A percentile compares a stretch with the other conserved stretches of the same genome.
Evolutionary conservation across 2,113 vertebrate genomes (phyloP).

Genomic region (Lophotis ruficrista): DNA sequence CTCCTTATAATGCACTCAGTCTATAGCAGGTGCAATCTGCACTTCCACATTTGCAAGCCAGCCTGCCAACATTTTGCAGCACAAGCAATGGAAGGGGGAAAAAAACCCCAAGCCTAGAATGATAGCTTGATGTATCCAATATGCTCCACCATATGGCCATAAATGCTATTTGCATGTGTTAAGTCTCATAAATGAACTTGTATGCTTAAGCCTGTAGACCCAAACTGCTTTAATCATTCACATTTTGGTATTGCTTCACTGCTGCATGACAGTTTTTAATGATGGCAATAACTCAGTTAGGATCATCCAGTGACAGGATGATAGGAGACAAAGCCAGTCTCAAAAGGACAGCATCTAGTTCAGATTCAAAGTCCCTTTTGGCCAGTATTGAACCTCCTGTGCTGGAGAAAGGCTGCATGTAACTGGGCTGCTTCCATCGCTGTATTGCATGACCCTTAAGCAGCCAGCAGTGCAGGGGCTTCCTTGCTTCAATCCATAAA

Average conservation of each 20-base stretch:
- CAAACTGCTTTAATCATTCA: background rate
- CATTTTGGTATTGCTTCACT: background rate
- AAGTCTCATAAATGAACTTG: background rate
- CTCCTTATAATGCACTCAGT: background rate
- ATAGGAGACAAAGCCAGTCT: background rate
- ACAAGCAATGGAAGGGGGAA: background rate
- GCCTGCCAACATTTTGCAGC: background rate
- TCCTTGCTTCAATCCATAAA: background rate
- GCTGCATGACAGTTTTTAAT: rapidly evolving
- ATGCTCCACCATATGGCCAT: background rate
- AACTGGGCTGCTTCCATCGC: rapidly evolving
- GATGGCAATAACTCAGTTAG: background rate
- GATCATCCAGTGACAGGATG: background rate
- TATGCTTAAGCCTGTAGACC: background rate
- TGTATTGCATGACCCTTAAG: background rate
- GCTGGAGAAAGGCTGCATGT: background rate
- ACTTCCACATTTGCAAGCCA: background rate
- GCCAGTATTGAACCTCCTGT: background rate
- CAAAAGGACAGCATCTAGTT: background rate
- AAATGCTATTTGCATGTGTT: background rate
- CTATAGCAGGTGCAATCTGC: background rate
- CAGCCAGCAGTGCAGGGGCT: rapidly evolving
- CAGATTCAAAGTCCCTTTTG: background rate
- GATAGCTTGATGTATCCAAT: constrained; percentile 11
- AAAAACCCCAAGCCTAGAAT: background rate